phyloP scores from a whole-genome alignment of 2,888 invertebrate species.

The Pemphredon lugubris region DNA sequence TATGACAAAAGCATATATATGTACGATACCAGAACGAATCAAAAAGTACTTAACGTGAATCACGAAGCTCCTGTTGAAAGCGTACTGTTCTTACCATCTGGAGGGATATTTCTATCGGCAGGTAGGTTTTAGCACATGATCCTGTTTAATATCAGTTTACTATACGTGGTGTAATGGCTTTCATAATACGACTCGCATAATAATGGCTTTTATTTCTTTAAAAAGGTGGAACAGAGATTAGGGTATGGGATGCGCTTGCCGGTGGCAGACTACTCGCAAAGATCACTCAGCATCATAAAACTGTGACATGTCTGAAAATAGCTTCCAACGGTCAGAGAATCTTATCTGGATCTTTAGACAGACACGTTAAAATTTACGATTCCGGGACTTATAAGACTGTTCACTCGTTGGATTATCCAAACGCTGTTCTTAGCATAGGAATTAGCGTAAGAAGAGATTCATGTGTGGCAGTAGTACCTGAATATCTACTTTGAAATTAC shows the following conservation, averaged over 20 bases:
- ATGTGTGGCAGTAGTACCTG: too few relatives aligned
- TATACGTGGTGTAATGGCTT: too few relatives aligned
- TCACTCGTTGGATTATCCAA: conserved; percentile 94
- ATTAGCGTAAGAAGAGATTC: conserved; percentile 83
- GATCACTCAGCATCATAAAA: conserved; percentile 97
- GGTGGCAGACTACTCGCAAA: conserved; percentile 92
- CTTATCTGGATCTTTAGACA: conserved; percentile 94
- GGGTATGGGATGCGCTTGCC: conserved; percentile 95
- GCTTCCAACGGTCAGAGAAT: conserved; percentile 91
- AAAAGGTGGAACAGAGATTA: conserved; percentile 91
- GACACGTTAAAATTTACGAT: conserved; percentile 96
- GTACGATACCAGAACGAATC: conserved; percentile 90
- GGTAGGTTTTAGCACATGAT: conserved; percentile 80
- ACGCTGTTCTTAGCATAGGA: conserved; percentile 93
- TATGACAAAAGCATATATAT: conserved; percentile 94
- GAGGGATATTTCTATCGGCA: conserved; percentile 94
- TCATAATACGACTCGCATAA: neutral
- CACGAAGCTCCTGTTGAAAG: conserved; percentile 96
- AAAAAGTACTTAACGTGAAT: conserved; percentile 88
- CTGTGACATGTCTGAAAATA: conserved; percentile 92
- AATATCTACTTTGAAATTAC: too few relatives aligned
- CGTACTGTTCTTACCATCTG: conserved; percentile 92
- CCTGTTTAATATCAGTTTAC: too few relatives aligned
- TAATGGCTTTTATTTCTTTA: conserved; percentile 15
- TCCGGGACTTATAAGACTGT: conserved; percentile 92